A percentile compares a stretch with the other conserved stretches of the same genome.
Evolutionary conservation across 1,140 invertebrate genomes (phyloP).

Genomic region (Homalodisca vitripennis): DNA sequence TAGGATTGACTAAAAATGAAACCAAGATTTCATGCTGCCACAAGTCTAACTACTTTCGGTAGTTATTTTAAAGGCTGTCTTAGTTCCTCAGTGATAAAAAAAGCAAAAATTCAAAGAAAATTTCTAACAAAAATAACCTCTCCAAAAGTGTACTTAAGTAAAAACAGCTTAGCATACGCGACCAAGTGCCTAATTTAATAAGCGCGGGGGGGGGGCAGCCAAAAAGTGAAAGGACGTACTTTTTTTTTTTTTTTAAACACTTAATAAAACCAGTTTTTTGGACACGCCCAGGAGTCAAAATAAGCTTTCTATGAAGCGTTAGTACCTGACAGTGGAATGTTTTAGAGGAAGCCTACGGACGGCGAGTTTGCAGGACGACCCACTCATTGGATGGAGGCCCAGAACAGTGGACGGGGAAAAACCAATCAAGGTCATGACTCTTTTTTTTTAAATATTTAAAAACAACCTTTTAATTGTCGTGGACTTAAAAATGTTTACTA

Average conservation of each 20-base stretch:
- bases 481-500: too few species aligned
- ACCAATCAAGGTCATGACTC: too few species aligned
- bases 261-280: too few species aligned
- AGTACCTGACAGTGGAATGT: not conserved
- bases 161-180: not conserved
- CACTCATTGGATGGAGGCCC: not conserved
- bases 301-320: constrained; percentile 5
- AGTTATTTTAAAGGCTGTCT: not conserved
- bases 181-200: not conserved
- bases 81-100: not conserved
- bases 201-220: too few species aligned
- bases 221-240: constrained; percentile 14
- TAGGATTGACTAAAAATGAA: too few species aligned
- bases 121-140: constrained; percentile 2
- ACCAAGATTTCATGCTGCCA: too few species aligned
- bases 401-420: not conserved
- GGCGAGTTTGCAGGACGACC: constrained; percentile 12
- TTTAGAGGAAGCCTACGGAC: not conserved
- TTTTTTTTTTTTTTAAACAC: not conserved
- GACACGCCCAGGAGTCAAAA: constrained; percentile 7
- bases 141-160: constrained; percentile 16
- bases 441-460: too few species aligned
- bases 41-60: too few species aligned
- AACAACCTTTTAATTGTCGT: too few species aligned
- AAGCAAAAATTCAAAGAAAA: constrained; percentile 9